A percentile compares a stretch with the other conserved stretches of the same genome.
Conservation (phyloP, 2,797 vertebrate genomes). For the Fringilla coelebs region DNA sequence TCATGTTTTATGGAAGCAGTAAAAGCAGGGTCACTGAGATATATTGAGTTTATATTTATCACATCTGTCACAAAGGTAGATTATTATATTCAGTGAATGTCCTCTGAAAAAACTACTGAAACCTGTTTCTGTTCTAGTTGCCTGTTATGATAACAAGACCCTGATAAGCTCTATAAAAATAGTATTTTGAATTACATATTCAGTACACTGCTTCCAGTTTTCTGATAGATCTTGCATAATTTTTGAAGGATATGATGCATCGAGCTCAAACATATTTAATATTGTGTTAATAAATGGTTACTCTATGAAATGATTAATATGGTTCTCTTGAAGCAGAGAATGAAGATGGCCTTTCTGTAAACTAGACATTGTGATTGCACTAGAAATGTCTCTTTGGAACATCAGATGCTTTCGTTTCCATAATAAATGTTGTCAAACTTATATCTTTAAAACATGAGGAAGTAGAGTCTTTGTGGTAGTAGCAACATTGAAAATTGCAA, state of each 20-base stretch:
- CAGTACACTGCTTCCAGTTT: background rate
- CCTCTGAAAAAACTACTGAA: background rate
- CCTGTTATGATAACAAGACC: background rate
- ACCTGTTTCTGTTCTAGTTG: background rate
- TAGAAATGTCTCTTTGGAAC: background rate
- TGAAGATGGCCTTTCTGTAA: background rate
- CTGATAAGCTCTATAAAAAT: background rate
- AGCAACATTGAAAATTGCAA: background rate
- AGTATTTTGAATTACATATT: background rate
- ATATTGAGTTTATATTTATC: background rate
- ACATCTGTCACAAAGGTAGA: background rate
- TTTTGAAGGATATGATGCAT: background rate
- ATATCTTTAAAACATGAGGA: background rate
- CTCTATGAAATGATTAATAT: background rate
- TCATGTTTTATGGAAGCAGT: background rate
- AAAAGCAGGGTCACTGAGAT: background rate
- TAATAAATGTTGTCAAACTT: background rate
- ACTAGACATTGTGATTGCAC: background rate
- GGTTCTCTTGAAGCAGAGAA: background rate
- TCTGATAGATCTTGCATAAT: background rate
- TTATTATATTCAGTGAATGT: background rate
- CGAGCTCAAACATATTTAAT: background rate
- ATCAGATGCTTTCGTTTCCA: background rate
- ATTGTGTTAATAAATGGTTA: background rate
- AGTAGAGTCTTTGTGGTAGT: background rate